Percentiles rank a stretch among this genome's conserved stretches.
phyloP scores from a whole-genome alignment of 1,140 invertebrate species.

The Mercenaria mercenaria region DNA sequence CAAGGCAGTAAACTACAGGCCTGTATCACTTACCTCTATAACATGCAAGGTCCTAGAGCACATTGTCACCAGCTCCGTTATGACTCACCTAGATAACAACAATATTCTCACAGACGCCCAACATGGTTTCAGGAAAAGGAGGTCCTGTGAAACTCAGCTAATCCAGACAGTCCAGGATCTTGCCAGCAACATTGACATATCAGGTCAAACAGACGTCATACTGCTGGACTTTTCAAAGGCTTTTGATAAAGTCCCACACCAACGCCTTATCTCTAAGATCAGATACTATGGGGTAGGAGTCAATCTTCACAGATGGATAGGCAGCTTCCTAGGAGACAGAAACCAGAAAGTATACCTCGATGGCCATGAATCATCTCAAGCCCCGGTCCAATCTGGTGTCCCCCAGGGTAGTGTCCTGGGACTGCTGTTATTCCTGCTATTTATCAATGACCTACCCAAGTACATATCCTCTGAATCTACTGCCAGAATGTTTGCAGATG shows the following conservation, averaged over 20 bases:
- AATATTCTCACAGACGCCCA: not conserved
- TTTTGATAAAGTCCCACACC: not conserved
- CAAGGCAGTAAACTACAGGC: slow-evolving; percentile 51
- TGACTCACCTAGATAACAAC: not conserved
- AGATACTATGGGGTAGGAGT: slow-evolving; percentile 13
- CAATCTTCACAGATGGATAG: slow-evolving; percentile 25
- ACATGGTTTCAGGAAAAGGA: slow-evolving; percentile 28
- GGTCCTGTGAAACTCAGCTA: slow-evolving; percentile 51
- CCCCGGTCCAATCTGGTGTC: slow-evolving; percentile 51
- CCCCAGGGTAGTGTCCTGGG: slow-evolving; percentile 54
- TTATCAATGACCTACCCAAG: slow-evolving; percentile 58
- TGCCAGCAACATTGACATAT: not conserved
- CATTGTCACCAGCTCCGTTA: slow-evolving; percentile 9
- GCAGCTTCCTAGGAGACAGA: slow-evolving; percentile 28
- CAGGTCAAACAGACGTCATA: slow-evolving; percentile 2
- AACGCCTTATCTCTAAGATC: not conserved
- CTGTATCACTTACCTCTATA: slow-evolving; percentile 35
- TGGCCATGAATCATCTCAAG: not conserved
- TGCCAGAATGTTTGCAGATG: slow-evolving; percentile 50
- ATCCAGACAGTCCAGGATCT: slow-evolving; percentile 8
- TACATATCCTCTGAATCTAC: not conserved
- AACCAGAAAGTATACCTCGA: slow-evolving; percentile 43
- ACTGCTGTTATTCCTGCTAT: slow-evolving; percentile 19
- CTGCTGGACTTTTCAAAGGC: slow-evolving; percentile 2
- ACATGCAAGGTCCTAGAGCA: slow-evolving; percentile 38